Percentiles rank a stretch among this genome's conserved stretches.
These are phyloP conservation scores for Athripsodes cinereus DNA, from an alignment of 2,888 invertebrate genomes.

Conservation along the genomic window DNA sequence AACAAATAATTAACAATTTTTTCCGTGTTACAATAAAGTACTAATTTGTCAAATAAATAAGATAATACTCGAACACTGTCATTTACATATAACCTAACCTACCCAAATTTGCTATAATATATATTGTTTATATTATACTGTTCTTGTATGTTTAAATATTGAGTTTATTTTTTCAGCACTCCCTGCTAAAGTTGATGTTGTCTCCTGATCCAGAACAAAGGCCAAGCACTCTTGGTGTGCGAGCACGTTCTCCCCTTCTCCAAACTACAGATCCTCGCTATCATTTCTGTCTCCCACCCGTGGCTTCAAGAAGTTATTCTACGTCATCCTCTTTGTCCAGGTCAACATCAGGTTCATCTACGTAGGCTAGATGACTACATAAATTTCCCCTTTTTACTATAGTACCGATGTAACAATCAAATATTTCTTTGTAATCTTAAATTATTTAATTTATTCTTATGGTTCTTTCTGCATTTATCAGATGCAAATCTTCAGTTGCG, in stretches of 20 bases:
- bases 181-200: conserved; percentile 71
- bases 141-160: no score
- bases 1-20: no score
- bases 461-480: background rate
- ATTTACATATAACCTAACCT: conserved; percentile 4
- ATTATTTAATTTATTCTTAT: background rate
- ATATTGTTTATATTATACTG: no score
- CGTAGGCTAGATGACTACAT: background rate
- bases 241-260: conserved; percentile 55
- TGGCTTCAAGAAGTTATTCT: background rate
- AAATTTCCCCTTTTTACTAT: background rate
- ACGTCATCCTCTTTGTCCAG: background rate
- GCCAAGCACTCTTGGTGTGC: conserved; percentile 69
- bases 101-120: no score
- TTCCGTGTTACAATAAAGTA: no score
- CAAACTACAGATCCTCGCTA: conserved; percentile 40
- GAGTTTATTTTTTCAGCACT: conserved; percentile 45
- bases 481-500: no score
- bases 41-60: no score
- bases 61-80: no score
- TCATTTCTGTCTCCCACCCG: conserved; percentile 50
- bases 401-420: no score
- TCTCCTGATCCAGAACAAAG: conserved; percentile 64
- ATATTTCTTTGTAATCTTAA: no score
- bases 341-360: background rate